Conservation (phyloP, 1,140 invertebrate genomes). For the Penaeus chinensis region DNA sequence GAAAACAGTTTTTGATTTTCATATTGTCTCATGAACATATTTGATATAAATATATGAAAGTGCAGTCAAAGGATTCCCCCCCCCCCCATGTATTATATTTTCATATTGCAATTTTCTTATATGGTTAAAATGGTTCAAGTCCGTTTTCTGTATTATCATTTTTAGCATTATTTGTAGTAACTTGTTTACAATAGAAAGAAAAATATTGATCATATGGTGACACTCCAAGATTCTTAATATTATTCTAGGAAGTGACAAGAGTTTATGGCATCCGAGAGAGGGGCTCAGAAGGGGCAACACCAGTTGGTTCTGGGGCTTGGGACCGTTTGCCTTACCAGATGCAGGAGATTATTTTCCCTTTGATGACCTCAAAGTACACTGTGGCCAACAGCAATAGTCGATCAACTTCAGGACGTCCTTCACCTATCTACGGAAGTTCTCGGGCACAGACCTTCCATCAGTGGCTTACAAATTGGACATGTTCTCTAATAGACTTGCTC, state of each 20-base stretch:
- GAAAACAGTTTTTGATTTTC: no score
- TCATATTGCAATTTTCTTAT: no score
- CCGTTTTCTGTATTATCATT: neutral
- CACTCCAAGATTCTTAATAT: neutral
- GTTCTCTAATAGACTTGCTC: conserved; percentile 68
- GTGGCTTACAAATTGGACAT: conserved; percentile 71
- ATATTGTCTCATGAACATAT: no score
- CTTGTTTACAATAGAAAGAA: neutral
- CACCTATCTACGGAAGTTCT: conserved; percentile 69
- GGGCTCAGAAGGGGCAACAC: conserved; percentile 31
- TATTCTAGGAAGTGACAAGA: conserved; percentile 51
- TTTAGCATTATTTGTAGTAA: neutral
- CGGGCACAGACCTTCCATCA: conserved; percentile 68
- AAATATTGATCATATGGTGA: neutral
- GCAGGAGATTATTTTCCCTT: conserved; percentile 70
- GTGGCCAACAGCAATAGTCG: conserved; percentile 42
- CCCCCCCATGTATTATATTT: no score
- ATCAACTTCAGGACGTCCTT: conserved; percentile 45
- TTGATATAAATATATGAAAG: no score
- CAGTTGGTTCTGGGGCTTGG: conserved; percentile 49
- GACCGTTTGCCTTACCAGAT: conserved; percentile 43
- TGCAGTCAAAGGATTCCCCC: no score
- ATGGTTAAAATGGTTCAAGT: no score
- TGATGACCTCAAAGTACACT: conserved; percentile 69
- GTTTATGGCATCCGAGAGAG: conserved; percentile 57